Evolutionary conservation across 2,797 vertebrate genomes (phyloP), one percentile per base, ranked within the genome.

Genomic region (Pseudochirops cupreus): DNA sequence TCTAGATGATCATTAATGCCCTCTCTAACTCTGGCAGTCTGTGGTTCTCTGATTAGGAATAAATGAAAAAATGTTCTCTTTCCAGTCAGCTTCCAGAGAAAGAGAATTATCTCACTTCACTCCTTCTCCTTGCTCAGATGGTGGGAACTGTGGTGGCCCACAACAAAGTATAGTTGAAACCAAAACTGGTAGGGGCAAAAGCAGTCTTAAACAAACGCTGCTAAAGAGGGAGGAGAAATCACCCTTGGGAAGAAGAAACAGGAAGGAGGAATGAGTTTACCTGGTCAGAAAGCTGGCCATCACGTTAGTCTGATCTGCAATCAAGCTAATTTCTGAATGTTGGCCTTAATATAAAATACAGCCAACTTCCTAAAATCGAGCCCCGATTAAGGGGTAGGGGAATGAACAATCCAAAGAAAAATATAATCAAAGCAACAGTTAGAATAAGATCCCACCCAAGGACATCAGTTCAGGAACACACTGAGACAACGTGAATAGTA

Each of bases 341-440:
- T 39, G 6, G 16, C 14, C 16, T 74, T 39, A 39, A 74, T 21
- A 39, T 39, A 74, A 96, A 46, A 31, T 94, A 96, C 95, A 96
- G 52, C 92, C 50, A 92, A 87, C 52, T 94, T 93, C 93, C 93
- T 56, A 93, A 55, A 53, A 95, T 95, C 67, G 93, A 92, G 54
- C 93, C 92, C 92, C 89, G 82, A 91, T 93, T 91, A 96, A 39
- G 16, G 7, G 46, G 18, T 82, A 93, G 46, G 87, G 58, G 46
- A 62, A 50, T 96, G 97, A 13, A 33, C 46, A 92, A 95, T 39
- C 52, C 94, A 26, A 93, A 94, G 55, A 92, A 94, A 52, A 58
- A 95, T 82, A 89, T 26, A 92, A 95, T 74, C 91, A 91, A 95
- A 56, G 92, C 89, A 94, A 93, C 33, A 59, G n/a, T 59, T 97